phyloP scores from a whole-genome alignment of 2,888 invertebrate species.

The Amphipoea lucens region DNA sequence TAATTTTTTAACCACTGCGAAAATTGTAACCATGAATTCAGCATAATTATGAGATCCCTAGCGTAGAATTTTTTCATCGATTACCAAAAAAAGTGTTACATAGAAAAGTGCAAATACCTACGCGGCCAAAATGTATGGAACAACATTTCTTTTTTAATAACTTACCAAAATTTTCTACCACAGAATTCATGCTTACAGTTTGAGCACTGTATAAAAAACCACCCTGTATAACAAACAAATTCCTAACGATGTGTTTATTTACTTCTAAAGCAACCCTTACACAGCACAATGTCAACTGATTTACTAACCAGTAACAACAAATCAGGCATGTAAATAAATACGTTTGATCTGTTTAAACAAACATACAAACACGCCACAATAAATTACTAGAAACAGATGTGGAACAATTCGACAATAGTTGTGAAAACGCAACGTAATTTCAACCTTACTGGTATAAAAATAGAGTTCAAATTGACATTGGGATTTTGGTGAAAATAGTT shows the following conservation, averaged over 20 bases:
- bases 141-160: too few relatives aligned
- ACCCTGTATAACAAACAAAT: not conserved
- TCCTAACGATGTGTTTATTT: constrained; percentile 10
- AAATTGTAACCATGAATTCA: too few relatives aligned
- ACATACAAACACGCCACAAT: constrained; percentile 53
- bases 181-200: too few relatives aligned
- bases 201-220: too few relatives aligned
- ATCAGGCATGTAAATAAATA: constrained; percentile 63
- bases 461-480: not conserved
- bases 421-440: not conserved
- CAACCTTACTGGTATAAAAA: accelerated
- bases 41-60: too few relatives aligned
- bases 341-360: constrained; percentile 61
- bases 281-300: constrained; percentile 48
- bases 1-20: too few relatives aligned
- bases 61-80: too few relatives aligned
- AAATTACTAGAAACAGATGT: constrained; percentile 51
- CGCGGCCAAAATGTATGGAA: too few relatives aligned
- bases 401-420: constrained; percentile 38
- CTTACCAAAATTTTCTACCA: too few relatives aligned
- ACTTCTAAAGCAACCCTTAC: not conserved
- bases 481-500: constrained; percentile 10
- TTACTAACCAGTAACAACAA: constrained; percentile 52
- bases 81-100: too few relatives aligned
- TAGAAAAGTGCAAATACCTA: too few relatives aligned